A percentile compares a stretch with the other conserved stretches of the same genome.
These are phyloP conservation scores for Hirudo medicinalis DNA, from an alignment of 1,140 invertebrate species.

Conservation along the genomic window DNA sequence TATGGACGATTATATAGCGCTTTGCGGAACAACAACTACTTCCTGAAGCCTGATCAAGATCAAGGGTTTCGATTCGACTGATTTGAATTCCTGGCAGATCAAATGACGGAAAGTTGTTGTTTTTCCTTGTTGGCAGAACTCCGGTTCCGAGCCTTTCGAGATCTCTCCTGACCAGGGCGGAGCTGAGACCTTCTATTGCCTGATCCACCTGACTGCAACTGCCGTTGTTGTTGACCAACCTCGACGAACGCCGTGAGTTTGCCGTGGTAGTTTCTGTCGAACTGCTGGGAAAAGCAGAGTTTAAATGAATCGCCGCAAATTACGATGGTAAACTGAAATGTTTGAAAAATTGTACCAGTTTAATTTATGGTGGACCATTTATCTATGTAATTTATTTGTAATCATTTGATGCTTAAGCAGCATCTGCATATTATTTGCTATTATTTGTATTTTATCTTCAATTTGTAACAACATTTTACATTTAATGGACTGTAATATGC, in stretches of 20 bases:
- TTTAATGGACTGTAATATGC: too few species aligned
- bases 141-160: not conserved
- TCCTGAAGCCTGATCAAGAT: slow-evolving; percentile 15
- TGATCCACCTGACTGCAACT: not conserved
- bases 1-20: slow-evolving; percentile 22
- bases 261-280: not conserved
- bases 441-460: too few species aligned
- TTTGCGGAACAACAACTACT: slow-evolving; percentile 5
- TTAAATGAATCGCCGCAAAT: not conserved
- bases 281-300: not conserved
- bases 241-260: not conserved
- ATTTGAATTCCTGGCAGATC: slow-evolving; percentile 23
- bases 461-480: too few species aligned
- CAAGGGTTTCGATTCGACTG: slow-evolving; percentile 21
- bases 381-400: too few species aligned
- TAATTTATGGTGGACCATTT: too few species aligned
- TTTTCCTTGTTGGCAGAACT: not conserved
- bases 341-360: too few species aligned
- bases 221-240: not conserved
- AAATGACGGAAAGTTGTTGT: not conserved
- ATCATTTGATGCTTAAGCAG: too few species aligned
- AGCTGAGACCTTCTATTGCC: not conserved
- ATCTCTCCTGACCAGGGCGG: slow-evolving; percentile 6
- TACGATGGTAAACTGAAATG: too few species aligned
- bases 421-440: too few species aligned